A percentile compares a stretch with the other conserved stretches of the same genome.
phyloP scores from a whole-genome alignment of 2,113 vertebrate species.

The Oreocharis arfaki region DNA sequence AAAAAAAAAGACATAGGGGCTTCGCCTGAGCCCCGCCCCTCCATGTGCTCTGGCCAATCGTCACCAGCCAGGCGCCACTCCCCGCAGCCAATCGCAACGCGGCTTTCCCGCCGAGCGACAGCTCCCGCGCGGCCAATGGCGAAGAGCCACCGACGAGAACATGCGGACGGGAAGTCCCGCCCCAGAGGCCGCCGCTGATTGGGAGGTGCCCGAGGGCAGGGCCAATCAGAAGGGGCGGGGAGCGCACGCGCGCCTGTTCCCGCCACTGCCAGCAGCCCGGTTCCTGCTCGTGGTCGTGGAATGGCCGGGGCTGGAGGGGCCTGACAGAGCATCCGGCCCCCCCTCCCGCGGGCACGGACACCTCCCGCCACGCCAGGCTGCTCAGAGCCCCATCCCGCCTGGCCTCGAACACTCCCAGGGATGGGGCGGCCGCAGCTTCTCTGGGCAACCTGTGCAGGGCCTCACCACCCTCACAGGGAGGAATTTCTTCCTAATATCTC shows the following conservation, averaged over 20 bases:
- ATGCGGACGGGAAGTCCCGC: rapidly evolving
- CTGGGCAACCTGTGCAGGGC: neutral
- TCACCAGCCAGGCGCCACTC: neutral
- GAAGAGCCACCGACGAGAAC: neutral
- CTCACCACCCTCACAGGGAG: too few relatives aligned
- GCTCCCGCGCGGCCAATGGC: neutral
- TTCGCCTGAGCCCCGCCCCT: neutral
- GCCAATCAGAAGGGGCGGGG: neutral
- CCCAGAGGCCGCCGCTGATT: rapidly evolving
- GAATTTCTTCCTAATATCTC: too few relatives aligned
- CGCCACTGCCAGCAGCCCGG: rapidly evolving
- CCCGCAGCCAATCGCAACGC: neutral
- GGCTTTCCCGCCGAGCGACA: neutral
- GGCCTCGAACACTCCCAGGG: too few relatives aligned
- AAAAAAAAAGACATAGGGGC: rapidly evolving
- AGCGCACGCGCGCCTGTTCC: neutral
- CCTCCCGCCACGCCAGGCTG: rapidly evolving
- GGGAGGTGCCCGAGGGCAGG: rapidly evolving
- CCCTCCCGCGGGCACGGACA: rapidly evolving
- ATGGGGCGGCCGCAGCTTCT: neutral
- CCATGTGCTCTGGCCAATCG: neutral
- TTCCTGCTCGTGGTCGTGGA: rapidly evolving
- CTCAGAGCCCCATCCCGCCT: rapidly evolving
- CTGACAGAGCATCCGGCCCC: rapidly evolving
- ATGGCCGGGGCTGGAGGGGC: rapidly evolving